Base-by-base conservation (phyloP, 2,888 invertebrate genomes). In the Agriopis aurantiaria region DNA sequence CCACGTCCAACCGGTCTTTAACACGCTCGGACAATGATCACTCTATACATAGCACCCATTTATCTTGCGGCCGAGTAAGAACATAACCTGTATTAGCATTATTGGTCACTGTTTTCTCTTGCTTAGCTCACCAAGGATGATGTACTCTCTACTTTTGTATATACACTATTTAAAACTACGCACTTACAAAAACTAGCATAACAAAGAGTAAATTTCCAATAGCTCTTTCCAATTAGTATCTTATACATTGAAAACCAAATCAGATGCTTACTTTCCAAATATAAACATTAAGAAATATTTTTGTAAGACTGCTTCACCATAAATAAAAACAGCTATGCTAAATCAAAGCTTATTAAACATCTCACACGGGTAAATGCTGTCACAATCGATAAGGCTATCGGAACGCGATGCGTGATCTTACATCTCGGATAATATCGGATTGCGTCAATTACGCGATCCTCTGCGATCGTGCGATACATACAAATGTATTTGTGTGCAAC, bases 361-460 rank as follows among this genome's bases (percentile, higher is more conserved):
- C 85, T 88, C 85, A 87, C 83, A 82, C 85, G 83, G 85, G 86
- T 87, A 87, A 88, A 86, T 87, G 88, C 88, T 90, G 91, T 91
- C 88, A 83, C 84, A 80, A 83, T 84, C 80, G 82, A 87, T 90
- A 91, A 87, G 91, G 91, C 92, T 92, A 92, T 92, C 93, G 85
- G 79, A 79, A 81, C 80, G 81, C 83, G 86, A 86, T 86, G 88
- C 85, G 88, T 87, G 90, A 93, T 93, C 91, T 89, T 88, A 88
- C 89, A 87, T 84, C 87, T 88, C 84, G 91, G 90, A 92, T 92
- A 88, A 88, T 91, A 91, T 92, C 92, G 88, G 83, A 86, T 87
- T 86, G 91, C 91, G 93, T 94, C 93, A 94, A 94, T 94, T 94
- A 94, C 90, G 90, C 89, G 89, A 90, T 91, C 85, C 84, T 78